Percentiles rank a stretch among this genome's conserved stretches.
Evolutionary conservation across 2,888 invertebrate species (phyloP).

Genomic region (Luperina testacea): DNA sequence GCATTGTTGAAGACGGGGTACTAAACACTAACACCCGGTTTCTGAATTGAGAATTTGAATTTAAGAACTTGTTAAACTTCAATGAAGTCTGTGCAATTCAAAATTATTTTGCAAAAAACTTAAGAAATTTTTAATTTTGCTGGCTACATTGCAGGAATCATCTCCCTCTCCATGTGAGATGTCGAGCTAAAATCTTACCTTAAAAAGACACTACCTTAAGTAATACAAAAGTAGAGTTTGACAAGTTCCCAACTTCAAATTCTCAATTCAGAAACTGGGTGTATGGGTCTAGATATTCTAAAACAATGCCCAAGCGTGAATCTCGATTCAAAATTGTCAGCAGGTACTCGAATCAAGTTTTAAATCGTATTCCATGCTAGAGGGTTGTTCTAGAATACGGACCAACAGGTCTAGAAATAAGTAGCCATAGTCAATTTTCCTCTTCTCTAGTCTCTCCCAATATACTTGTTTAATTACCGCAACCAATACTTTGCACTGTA

Average conservation of each 20-base stretch:
- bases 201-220: too few species aligned
- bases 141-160: too few species aligned
- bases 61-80: too few species aligned
- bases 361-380: not conserved
- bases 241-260: too few species aligned
- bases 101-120: too few species aligned
- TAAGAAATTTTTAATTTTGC: too few species aligned
- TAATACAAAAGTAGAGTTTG: too few species aligned
- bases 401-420: not conserved
- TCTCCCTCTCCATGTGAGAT: too few species aligned
- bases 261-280: too few species aligned
- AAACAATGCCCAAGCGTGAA: slow-evolving; percentile 1
- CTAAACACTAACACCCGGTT: not conserved
- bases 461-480: slow-evolving; percentile 3
- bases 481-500: slow-evolving; percentile 7
- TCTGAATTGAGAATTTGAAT: too few species aligned
- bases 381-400: not conserved
- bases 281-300: not conserved
- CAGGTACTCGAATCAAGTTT: not conserved
- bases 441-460: slow-evolving; percentile 29
- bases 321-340: slow-evolving; percentile 2
- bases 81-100: too few species aligned
- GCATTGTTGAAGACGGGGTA: not conserved
- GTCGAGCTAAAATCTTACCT: too few species aligned
- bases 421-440: not conserved